Conservation (phyloP, 2,888 invertebrate species). For the Thereva nobilitata region DNA sequence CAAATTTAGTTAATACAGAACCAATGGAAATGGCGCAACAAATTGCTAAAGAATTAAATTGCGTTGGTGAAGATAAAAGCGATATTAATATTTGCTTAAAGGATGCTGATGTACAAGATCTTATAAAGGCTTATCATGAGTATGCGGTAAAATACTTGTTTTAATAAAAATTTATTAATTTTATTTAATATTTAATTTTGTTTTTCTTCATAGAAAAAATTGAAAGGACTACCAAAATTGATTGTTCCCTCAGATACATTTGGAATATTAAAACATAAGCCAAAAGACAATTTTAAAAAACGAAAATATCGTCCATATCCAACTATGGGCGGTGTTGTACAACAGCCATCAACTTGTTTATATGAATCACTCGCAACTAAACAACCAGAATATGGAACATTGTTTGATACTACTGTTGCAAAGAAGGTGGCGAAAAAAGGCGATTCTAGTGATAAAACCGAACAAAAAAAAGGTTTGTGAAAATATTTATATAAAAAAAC, state of each 20-base stretch:
- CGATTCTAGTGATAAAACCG: no score
- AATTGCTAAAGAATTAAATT: slow-evolving; percentile 53
- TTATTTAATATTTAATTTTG: no score
- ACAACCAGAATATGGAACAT: no score
- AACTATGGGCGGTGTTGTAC: slow-evolving; percentile 33
- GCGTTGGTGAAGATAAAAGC: slow-evolving; percentile 46
- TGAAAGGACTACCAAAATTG: background rate
- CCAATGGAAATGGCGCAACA: slow-evolving; percentile 55
- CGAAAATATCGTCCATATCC: slow-evolving; percentile 32
- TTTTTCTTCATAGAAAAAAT: no score
- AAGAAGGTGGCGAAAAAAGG: no score
- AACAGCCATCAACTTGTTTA: slow-evolving; percentile 18
- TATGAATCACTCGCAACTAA: background rate
- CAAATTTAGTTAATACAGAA: slow-evolving; percentile 59
- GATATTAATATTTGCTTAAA: slow-evolving; percentile 52
- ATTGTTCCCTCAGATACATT: slow-evolving; percentile 27
- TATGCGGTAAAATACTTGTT: no score
- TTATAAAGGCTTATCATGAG: no score
- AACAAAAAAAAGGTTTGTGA: no score
- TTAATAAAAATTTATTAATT: no score
- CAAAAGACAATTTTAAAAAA: slow-evolving; percentile 20
- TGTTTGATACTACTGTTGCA: no score
- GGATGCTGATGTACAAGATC: slow-evolving; percentile 40
- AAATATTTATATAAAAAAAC: no score
- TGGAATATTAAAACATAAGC: slow-evolving; percentile 24